phyloP scores from a whole-genome alignment of 2,113 vertebrate genomes.

The Regulus satrapa region DNA sequence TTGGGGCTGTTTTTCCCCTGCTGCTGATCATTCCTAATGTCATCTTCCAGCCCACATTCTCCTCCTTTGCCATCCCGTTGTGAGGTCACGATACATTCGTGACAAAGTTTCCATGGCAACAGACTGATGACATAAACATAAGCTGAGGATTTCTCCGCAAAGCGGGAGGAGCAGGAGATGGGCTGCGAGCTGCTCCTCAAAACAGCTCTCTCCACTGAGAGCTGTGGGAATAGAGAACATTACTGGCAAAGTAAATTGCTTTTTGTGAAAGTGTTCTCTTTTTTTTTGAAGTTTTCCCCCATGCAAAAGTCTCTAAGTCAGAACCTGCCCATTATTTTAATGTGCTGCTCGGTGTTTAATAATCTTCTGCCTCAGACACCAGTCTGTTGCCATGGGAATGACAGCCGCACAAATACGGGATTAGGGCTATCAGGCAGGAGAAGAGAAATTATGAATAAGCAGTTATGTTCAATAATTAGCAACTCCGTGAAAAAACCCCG shows the following conservation, averaged over 20 bases:
- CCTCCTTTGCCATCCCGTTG: conserved; percentile 14
- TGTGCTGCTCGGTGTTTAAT: conserved; percentile 73
- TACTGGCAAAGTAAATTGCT: conserved; percentile 60
- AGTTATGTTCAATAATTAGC: conserved; percentile 73
- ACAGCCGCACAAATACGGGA: conserved; percentile 66
- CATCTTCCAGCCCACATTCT: not conserved
- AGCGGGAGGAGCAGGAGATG: conserved; percentile 57
- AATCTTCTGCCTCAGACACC: conserved; percentile 72
- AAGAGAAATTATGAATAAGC: conserved; percentile 72
- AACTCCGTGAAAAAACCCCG: conserved; percentile 12
- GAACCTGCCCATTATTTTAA: conserved; percentile 75
- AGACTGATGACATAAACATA: conserved; percentile 67
- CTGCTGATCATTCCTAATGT: not conserved
- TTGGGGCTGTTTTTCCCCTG: not conserved
- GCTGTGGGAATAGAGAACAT: conserved; percentile 63
- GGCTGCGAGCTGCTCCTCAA: conserved; percentile 58
- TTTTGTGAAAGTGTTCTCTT: conserved; percentile 33
- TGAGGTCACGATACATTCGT: conserved; percentile 64
- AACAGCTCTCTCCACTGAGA: conserved; percentile 55
- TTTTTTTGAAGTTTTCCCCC: conserved; percentile 69
- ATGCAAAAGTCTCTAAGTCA: conserved; percentile 66
- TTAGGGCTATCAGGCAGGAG: conserved; percentile 69
- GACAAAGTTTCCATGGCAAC: conserved; percentile 71
- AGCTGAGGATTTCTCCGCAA: conserved; percentile 61
- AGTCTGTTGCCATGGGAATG: conserved; percentile 79